Conservation (phyloP, 2,797 vertebrate genomes). For the Crax fasciolata region DNA sequence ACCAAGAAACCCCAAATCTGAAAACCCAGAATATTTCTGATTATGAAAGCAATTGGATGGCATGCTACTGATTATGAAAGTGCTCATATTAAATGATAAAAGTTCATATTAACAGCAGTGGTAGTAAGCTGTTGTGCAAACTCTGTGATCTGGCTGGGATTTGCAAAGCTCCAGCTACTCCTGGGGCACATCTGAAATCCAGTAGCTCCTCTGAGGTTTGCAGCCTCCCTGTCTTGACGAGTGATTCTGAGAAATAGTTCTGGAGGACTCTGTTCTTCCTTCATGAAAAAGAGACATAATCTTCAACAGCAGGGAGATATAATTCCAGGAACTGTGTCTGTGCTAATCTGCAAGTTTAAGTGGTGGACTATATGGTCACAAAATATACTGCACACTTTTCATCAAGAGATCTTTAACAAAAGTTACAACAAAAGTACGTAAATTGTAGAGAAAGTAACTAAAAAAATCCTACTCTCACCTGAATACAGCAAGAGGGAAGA, state of each 20-base stretch:
- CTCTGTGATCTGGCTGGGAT: background rate
- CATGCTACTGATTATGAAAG: background rate
- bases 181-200: rapidly evolving
- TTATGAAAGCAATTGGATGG: background rate
- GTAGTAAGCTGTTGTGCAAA: constrained; percentile 19
- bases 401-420: background rate
- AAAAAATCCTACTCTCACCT: background rate
- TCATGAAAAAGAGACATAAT: rapidly evolving
- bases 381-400: background rate
- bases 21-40: background rate
- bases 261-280: background rate
- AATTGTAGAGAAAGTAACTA: background rate
- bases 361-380: background rate
- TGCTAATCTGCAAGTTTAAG: background rate
- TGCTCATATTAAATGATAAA: background rate
- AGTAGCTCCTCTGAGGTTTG: background rate
- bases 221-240: background rate
- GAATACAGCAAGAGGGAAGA: background rate
- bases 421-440: background rate
- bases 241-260: background rate
- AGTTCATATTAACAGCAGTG: background rate
- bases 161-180: background rate
- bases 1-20: background rate
- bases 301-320: background rate
- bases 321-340: background rate